Evolutionary conservation across 2,888 invertebrate species (phyloP).

Genomic region (Phyllotreta cruciferae): DNA sequence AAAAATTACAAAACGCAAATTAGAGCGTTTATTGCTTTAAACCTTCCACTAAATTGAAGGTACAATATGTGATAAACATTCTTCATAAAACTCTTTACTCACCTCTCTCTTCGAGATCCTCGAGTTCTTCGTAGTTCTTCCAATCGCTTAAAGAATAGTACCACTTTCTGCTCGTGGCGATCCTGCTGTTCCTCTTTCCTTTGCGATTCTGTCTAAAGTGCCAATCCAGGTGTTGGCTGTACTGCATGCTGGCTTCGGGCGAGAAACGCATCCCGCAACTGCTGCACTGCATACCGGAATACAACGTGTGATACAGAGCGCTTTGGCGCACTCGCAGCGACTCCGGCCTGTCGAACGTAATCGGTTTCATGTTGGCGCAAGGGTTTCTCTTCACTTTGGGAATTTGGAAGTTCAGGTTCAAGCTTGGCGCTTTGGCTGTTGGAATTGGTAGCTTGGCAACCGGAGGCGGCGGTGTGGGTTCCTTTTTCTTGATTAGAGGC

Average conservation of each 20-base stretch:
- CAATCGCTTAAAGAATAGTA: slow-evolving; percentile 90
- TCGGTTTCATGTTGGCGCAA: slow-evolving; percentile 63
- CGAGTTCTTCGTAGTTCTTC: slow-evolving; percentile 93
- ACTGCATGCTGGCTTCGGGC: slow-evolving; percentile 86
- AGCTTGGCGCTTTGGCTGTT: background rate
- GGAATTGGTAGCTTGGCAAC: background rate
- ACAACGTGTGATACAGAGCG: slow-evolving; percentile 73
- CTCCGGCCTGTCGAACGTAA: slow-evolving; percentile 74
- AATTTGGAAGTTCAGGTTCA: slow-evolving; percentile 8
- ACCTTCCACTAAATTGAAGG: too few species aligned
- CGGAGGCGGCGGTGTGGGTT: background rate
- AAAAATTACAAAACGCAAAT: background rate
- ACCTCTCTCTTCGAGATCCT: slow-evolving; percentile 89
- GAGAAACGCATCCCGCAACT: slow-evolving; percentile 95
- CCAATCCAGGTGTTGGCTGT: slow-evolving; percentile 97
- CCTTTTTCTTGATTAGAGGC: slow-evolving; percentile 4
- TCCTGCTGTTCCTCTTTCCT: slow-evolving; percentile 83
- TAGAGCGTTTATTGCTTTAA: too few species aligned
- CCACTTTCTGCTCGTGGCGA: slow-evolving; percentile 87
- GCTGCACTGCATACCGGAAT: slow-evolving; percentile 94
- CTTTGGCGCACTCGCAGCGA: slow-evolving; percentile 77
- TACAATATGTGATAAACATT: background rate
- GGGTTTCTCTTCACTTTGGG: slow-evolving; percentile 42
- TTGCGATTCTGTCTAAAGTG: slow-evolving; percentile 94
- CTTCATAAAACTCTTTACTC: too few species aligned